These are phyloP conservation scores for Pterocles orientalis DNA, from an alignment of 2,113 vertebrate species.

Conservation along the genomic window DNA sequence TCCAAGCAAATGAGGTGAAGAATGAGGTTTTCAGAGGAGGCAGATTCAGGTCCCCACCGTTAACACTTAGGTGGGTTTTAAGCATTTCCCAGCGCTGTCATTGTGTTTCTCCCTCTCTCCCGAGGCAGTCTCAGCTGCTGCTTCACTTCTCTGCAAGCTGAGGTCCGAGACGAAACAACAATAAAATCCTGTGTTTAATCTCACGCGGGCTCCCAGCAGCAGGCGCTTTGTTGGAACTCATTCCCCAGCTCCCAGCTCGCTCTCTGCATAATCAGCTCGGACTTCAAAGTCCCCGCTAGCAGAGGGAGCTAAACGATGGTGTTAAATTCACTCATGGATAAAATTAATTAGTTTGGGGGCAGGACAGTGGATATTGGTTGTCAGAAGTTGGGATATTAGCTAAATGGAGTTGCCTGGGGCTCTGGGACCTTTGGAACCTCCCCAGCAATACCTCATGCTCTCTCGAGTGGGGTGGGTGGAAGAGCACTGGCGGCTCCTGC, in stretches of 20 bases:
- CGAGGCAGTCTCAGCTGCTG: not conserved
- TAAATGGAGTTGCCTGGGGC: not conserved
- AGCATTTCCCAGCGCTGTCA: not conserved
- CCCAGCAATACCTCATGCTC: not conserved
- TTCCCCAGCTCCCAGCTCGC: conserved; percentile 39
- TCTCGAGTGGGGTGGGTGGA: rapidly evolving
- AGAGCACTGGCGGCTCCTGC: not conserved
- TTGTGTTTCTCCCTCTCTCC: not conserved
- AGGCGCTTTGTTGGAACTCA: not conserved
- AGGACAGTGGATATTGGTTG: conserved; percentile 17
- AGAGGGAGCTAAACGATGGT: conserved; percentile 5
- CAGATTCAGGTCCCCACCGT: not conserved
- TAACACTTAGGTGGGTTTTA: not conserved
- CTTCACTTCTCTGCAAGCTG: not conserved
- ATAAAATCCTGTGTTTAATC: not conserved
- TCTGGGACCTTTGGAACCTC: not conserved
- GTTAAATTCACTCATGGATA: not conserved
- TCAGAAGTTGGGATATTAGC: conserved; percentile 9
- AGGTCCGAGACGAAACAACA: not conserved
- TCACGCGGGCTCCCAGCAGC: not conserved
- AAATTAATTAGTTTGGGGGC: conserved; percentile 54
- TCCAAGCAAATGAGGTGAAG: not conserved
- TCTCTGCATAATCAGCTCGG: conserved; percentile 35
- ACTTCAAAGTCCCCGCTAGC: conserved; percentile 29
- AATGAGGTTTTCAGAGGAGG: not conserved